These are phyloP conservation scores for Camponotus floridanus DNA, from an alignment of 1,140 invertebrate species.

Conservation along the genomic window DNA sequence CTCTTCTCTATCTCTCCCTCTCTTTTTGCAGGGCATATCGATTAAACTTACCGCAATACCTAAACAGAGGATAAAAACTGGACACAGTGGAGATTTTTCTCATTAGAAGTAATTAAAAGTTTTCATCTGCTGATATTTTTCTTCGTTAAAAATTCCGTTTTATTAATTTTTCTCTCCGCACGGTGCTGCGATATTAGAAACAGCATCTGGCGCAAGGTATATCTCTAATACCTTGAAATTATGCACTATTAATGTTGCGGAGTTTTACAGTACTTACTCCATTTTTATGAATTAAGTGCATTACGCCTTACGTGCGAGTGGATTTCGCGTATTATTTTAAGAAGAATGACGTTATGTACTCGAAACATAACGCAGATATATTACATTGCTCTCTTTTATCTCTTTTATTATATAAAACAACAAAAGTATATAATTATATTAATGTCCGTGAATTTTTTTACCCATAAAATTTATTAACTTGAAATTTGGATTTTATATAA, in stretches of 20 bases:
- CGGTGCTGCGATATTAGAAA: constrained; percentile 28
- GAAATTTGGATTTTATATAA: background rate
- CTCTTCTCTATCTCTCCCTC: no score
- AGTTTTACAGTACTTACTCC: constrained; percentile 22
- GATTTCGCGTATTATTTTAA: constrained; percentile 16
- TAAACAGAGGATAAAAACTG: constrained; percentile 22
- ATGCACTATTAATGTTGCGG: constrained; percentile 51
- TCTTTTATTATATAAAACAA: background rate
- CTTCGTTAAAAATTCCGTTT: constrained; percentile 54
- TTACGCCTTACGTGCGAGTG: constrained; percentile 32
- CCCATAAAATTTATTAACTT: background rate
- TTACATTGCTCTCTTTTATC: background rate
- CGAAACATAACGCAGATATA: background rate
- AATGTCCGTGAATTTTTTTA: background rate
- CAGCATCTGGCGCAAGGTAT: constrained; percentile 58
- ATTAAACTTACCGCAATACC: constrained; percentile 21
- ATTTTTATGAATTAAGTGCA: constrained; percentile 54
- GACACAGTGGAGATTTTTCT: constrained; percentile 31
- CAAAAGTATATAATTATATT: background rate
- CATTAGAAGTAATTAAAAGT: constrained; percentile 60
- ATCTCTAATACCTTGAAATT: constrained; percentile 69
- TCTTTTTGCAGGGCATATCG: background rate
- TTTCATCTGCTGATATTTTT: constrained; percentile 45
- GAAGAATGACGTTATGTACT: background rate
- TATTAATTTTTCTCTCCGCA: constrained; percentile 41